Conservation (phyloP, 2,113 vertebrate species). For the Pimephales promelas region DNA sequence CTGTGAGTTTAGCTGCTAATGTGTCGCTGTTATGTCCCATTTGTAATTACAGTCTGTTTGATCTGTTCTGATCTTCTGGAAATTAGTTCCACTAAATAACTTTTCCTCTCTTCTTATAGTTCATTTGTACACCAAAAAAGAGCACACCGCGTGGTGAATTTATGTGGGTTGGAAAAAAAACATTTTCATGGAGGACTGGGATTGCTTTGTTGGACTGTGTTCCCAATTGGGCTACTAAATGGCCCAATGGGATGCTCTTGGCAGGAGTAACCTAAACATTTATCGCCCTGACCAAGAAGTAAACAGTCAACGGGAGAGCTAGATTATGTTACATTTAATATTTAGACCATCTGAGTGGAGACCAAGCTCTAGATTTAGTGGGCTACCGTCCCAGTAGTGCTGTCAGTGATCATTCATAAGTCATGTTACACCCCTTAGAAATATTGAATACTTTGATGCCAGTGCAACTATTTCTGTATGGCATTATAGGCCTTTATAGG, state of each 20-base stretch:
- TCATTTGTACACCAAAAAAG: slow-evolving; percentile 41
- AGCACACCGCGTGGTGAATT: slow-evolving; percentile 54
- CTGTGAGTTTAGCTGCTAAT: slow-evolving; percentile 15
- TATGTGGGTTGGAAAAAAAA: slow-evolving; percentile 44
- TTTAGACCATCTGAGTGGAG: slow-evolving; percentile 17
- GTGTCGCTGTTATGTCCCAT: background rate
- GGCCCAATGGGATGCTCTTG: slow-evolving; percentile 41
- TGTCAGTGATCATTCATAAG: slow-evolving; percentile 10
- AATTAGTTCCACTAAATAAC: slow-evolving; percentile 49
- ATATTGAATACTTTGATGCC: background rate
- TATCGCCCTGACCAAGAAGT: slow-evolving; percentile 38
- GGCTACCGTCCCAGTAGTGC: slow-evolving; percentile 1
- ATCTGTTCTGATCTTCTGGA: slow-evolving; percentile 32
- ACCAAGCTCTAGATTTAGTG: background rate
- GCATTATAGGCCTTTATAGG: background rate
- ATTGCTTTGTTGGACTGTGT: slow-evolving; percentile 34
- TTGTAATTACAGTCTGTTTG: slow-evolving; percentile 13
- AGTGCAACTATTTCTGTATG: background rate
- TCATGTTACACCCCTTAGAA: background rate
- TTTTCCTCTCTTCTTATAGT: background rate
- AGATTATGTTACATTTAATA: slow-evolving; percentile 32
- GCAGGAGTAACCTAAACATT: slow-evolving; percentile 31
- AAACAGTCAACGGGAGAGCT: slow-evolving; percentile 17
- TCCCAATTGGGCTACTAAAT: slow-evolving; percentile 47
- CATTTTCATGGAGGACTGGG: slow-evolving; percentile 45